Conservation (phyloP, 1,140 invertebrate genomes). For the Camponotus vicinus region DNA sequence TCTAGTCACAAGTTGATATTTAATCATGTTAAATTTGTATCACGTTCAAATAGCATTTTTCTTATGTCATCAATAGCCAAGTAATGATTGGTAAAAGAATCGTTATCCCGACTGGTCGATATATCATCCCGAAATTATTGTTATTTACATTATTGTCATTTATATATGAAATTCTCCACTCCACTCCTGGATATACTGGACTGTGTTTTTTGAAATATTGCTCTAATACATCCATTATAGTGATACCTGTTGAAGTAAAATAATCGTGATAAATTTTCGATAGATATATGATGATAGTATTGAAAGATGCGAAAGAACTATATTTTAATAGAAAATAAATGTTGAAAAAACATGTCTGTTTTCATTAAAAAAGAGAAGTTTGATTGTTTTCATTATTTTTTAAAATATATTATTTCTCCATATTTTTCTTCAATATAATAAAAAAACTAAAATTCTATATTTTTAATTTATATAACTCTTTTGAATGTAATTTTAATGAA, state of each 20-base stretch:
- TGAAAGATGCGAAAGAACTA: too few species aligned
- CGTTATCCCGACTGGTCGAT: not conserved
- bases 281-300: not conserved
- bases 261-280: conserved; percentile 11
- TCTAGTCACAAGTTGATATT: not conserved
- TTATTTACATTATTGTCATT: not conserved
- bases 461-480: too few species aligned
- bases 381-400: too few species aligned
- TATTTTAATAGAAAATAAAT: not conserved
- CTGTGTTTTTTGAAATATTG: conserved; percentile 77
- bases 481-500: too few species aligned
- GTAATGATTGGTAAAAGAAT: conserved; percentile 49
- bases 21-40: conserved; percentile 29
- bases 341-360: too few species aligned
- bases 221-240: conserved; percentile 83
- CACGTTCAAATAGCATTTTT: not conserved
- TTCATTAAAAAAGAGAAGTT: too few species aligned
- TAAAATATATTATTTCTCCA: too few species aligned
- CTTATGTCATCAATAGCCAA: conserved; percentile 41
- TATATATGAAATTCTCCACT: conserved; percentile 84
- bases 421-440: too few species aligned
- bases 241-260: conserved; percentile 76
- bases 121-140: not conserved
- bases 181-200: conserved; percentile 85
- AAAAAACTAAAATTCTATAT: too few species aligned